Evolutionary conservation across 2,797 vertebrate genomes (phyloP), one percentile per base, ranked within the genome.

Genomic region (Neosilurus mollespiculum): DNA sequence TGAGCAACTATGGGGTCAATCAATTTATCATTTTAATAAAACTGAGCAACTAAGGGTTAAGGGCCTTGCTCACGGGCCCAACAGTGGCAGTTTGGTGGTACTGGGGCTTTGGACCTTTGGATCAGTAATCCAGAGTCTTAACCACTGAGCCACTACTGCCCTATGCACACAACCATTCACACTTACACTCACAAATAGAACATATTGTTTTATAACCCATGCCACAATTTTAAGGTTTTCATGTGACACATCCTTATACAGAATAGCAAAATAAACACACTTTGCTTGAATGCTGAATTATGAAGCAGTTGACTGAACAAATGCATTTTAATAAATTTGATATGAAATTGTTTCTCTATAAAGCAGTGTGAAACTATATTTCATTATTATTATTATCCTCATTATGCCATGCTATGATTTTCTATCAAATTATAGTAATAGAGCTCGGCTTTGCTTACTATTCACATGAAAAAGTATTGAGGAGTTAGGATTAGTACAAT

Each of bases 321-420:
- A 59, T 16, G 18, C 24, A 9, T 56, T 49, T 22, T 5, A 69
- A 70, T 71, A 54, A 30, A 54, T 72, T 54, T 16, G 49, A 53
- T 34, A 58, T 58, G 1, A 75, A 56, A 18, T 30, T 56, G 53
- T 58, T 76, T 37, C 72, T 76, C 54, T 20, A 37, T 58, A 34
- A 76, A 76, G 18, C 56, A 61, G 20, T n/a, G 73, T 14, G 11
- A 37, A 76, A 37, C 56, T 59, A n/a, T 76, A 15, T 37, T 76
- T 59, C 30, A 76, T 76, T 30, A 76, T 76, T 54, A 59, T 77
- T 61, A 61, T 61, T 77, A 43, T 61, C 34, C 54, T 20, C 73
- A 77, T 61, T 59, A 61, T n/a, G 8, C 56, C 16, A 5, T n/a
- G 20, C 12, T 61, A 61, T 77, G 11, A 62, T 16, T 78, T 62